Evolutionary conservation across 2,113 vertebrate genomes (phyloP), one percentile per base, ranked within the genome.

Genomic region (Phocoena phocoena): DNA sequence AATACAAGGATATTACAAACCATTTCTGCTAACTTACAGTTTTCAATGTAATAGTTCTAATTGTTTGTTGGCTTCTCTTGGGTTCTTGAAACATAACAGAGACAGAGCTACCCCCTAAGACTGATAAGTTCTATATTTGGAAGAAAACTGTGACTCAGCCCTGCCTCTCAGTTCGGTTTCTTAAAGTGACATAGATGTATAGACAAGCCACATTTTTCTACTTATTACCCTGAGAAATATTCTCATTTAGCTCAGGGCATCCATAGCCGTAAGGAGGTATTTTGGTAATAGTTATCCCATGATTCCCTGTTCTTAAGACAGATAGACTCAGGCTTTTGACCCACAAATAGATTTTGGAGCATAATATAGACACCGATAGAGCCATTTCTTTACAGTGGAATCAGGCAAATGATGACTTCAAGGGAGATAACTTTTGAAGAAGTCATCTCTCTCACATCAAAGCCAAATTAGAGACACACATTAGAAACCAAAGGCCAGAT

Each of bases 361-460:
- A 53, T 67, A 60, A 65, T 0, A 18, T 17, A 58, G 25, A 8
- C 33, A 93, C 21, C 58, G 31, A 87, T 15, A 96, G 36, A 90
- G 31, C 7, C 55, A 12, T 71, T 83, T 83, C 88, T 88, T 94
- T 14, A 71, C 33, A 81, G 80, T 92, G 36, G 25, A 21, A 88
- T 94, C 76, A 92, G 73, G 91, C 71, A 93, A 89, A 91, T 63
- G 74, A 87, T 76, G 21, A 83, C 26, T 93, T 89, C 86, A 80
- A 86, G 62, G 82, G 70, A 92, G 95, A 83, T 68, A 62, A 74
- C 15, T 33, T 88, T 94, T 55, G 71, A 96, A 94, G n/a, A 97
- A 73, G 65, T 25, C 38, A 88, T 65, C 65, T 14, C 50, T 18
- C 44, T 90, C 53, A 20, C 62, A 93, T 85, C 63, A 87, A 77